These are phyloP conservation scores for Bovichtus variegatus DNA, from an alignment of 2,797 vertebrate genomes.

Conservation along the genomic window DNA sequence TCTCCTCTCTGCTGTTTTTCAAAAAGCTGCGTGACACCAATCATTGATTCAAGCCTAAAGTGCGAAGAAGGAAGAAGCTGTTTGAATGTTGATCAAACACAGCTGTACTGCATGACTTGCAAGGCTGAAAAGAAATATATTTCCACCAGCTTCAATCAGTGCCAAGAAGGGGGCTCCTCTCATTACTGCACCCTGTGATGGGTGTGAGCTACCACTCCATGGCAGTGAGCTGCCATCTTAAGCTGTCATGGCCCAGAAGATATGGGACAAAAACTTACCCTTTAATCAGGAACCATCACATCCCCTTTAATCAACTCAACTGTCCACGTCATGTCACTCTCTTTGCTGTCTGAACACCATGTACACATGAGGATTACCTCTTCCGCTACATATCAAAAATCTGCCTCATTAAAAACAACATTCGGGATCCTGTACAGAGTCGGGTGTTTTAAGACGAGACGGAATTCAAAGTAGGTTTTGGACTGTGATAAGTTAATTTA, in stretches of 20 bases:
- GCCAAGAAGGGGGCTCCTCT: slow-evolving; percentile 70
- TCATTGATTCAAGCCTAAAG: slow-evolving; percentile 68
- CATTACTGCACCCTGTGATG: slow-evolving; percentile 74
- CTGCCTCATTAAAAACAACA: slow-evolving; percentile 71
- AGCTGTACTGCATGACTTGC: slow-evolving; percentile 57
- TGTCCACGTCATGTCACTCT: slow-evolving; percentile 71
- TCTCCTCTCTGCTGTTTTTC: slow-evolving; percentile 36
- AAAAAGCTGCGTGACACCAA: slow-evolving; percentile 64
- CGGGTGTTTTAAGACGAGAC: slow-evolving; percentile 28
- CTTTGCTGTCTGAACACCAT: slow-evolving; percentile 51
- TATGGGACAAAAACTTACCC: slow-evolving; percentile 77
- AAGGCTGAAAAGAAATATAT: slow-evolving; percentile 68
- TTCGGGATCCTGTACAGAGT: slow-evolving; percentile 35
- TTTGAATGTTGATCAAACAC: slow-evolving; percentile 82
- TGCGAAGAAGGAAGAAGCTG: slow-evolving; percentile 62
- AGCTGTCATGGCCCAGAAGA: slow-evolving; percentile 81
- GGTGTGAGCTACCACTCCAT: slow-evolving; percentile 61
- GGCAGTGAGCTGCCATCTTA: slow-evolving; percentile 80
- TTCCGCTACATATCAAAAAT: slow-evolving; percentile 35
- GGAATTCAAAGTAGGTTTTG: slow-evolving; percentile 21
- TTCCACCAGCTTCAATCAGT: slow-evolving; percentile 61
- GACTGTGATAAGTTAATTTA: slow-evolving; percentile 43
- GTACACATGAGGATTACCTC: slow-evolving; percentile 72
- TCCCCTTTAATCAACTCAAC: slow-evolving; percentile 78
- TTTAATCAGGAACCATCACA: slow-evolving; percentile 81